Evolutionary conservation across 2,113 vertebrate species (phyloP).

Genomic region (Elaphurus davidianus): DNA sequence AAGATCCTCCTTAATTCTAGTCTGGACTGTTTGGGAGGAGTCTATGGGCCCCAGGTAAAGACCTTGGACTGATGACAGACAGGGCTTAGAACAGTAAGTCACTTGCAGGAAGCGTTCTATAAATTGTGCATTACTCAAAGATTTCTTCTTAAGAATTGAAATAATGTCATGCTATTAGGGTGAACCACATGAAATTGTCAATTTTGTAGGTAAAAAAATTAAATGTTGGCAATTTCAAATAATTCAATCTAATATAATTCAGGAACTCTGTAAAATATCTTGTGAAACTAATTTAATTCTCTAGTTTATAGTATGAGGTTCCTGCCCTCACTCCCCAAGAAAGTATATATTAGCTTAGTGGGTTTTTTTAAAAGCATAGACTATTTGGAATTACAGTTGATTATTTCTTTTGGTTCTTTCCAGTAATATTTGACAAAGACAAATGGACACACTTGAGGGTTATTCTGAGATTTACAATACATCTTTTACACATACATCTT

Average conservation of each 20-base stretch:
- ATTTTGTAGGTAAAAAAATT: not conserved
- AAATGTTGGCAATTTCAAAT: not conserved
- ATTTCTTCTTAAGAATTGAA: not conserved
- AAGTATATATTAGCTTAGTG: not conserved
- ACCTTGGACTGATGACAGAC: not conserved
- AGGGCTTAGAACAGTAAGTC: not conserved
- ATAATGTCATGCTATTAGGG: not conserved
- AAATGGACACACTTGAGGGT: slow-evolving; percentile 34
- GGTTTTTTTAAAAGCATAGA: not conserved
- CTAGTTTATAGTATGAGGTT: not conserved
- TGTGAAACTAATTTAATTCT: not conserved
- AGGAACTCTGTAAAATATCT: not conserved
- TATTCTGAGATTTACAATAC: slow-evolving; percentile 51
- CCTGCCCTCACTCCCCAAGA: not conserved
- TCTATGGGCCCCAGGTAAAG: not conserved
- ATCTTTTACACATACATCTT: slow-evolving; percentile 44
- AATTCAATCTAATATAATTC: not conserved
- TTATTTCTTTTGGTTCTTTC: slow-evolving; percentile 36
- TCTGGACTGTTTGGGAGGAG: not conserved
- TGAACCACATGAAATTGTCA: not conserved
- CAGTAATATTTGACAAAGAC: slow-evolving; percentile 70
- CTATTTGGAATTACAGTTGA: not conserved
- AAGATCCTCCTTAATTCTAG: not conserved
- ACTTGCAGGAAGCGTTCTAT: not conserved
- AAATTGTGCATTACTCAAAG: not conserved